These are phyloP conservation scores for Helicoverpa assulta DNA, from an alignment of 2,888 invertebrate species.

Conservation along the genomic window DNA sequence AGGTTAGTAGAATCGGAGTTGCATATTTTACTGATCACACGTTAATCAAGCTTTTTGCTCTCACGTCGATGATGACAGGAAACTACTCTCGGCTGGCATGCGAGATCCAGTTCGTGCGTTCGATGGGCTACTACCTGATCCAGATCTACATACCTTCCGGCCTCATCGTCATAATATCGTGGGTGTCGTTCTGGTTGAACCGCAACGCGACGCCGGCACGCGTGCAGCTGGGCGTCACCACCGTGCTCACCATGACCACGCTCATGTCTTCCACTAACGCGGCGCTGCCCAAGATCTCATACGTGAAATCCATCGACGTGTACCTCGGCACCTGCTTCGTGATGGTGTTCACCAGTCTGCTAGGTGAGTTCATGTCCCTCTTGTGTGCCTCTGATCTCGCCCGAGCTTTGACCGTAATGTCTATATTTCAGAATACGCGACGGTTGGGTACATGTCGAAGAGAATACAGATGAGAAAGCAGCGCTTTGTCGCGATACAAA, in stretches of 20 bases:
- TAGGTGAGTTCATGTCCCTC: conserved; percentile 90
- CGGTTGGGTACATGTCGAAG: conserved; percentile 98
- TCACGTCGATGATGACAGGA: conserved; percentile 88
- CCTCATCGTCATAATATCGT: conserved; percentile 98
- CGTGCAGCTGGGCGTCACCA: conserved; percentile 97
- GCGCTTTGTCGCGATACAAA: conserved; percentile 95
- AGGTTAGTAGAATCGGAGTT: conserved; percentile 3
- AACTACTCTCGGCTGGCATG: conserved; percentile 98
- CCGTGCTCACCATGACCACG: conserved; percentile 98
- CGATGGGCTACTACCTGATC: conserved; percentile 99
- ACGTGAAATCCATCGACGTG: conserved; percentile 98
- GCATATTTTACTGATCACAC: not conserved
- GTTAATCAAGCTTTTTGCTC: conserved; percentile 22
- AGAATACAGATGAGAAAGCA: conserved; percentile 98
- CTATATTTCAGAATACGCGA: conserved; percentile 95
- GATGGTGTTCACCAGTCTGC: conserved; percentile 98
- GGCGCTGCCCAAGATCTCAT: conserved; percentile 98
- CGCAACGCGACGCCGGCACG: conserved; percentile 97
- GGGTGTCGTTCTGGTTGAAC: conserved; percentile 98
- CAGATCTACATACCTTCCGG: conserved; percentile 99
- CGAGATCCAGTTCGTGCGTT: conserved; percentile 98
- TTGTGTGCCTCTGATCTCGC: not conserved
- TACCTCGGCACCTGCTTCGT: conserved; percentile 99
- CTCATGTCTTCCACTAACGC: conserved; percentile 98
- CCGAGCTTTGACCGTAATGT: not conserved